phyloP scores from a whole-genome alignment of 92 coral and sea anemone genomes.

The Blastomussa wellsi region DNA sequence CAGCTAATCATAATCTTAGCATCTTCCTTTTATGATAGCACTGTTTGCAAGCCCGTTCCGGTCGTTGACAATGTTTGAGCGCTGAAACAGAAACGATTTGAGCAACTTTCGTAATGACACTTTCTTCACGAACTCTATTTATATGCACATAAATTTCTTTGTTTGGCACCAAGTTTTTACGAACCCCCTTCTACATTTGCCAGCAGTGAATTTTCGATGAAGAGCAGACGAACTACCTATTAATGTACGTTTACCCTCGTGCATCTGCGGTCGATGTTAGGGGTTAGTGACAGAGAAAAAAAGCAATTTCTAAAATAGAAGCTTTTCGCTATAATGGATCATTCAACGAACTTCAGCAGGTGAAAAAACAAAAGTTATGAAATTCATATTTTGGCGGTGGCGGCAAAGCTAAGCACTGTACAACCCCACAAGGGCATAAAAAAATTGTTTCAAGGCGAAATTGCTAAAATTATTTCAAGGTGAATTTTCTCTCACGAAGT shows the following conservation, averaged over 20 bases:
- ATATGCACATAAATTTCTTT: slow-evolving; percentile 22
- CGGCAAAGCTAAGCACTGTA: neutral
- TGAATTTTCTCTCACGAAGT: neutral
- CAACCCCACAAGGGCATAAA: neutral
- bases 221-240: neutral
- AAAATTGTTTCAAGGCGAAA: neutral
- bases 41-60: neutral
- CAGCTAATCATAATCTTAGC: neutral
- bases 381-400: neutral
- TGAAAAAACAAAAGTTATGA: slow-evolving; percentile 1
- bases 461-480: neutral
- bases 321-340: neutral
- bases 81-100: neutral
- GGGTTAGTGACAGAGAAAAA: neutral
- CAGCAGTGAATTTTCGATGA: neutral
- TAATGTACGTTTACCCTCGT: neutral
- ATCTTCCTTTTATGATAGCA: neutral
- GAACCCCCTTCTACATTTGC: neutral
- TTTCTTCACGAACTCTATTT: neutral
- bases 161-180: neutral
- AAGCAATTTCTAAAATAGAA: neutral
- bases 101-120: neutral
- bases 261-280: neutral
- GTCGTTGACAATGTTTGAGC: neutral
- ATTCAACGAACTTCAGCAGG: neutral